Base-by-base conservation (phyloP, 53 echinoderm and acorn worm genomes). In the Glandiceps talaboti region DNA sequence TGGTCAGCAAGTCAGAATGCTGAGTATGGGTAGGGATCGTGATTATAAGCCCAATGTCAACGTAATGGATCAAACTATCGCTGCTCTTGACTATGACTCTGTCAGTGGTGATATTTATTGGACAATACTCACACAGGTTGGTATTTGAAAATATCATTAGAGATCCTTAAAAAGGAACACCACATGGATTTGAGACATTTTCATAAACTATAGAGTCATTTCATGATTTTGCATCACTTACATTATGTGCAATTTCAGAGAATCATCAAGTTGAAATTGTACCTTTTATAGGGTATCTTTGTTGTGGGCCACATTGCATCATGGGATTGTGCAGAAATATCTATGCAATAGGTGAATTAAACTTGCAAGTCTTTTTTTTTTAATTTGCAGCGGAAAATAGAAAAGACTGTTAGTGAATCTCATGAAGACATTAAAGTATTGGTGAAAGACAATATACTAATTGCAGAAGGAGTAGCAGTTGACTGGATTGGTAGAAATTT, bases 401-500 rank as follows among this genome's bases (percentile, higher is more conserved):
- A 45, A 20, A 45, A 20, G 64, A 20, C n/a, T n/a, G n/a, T n/a
- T n/a, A n/a, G 64, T 20, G 20, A 45, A 45, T 45, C 64, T 12
- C 20, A 6, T 20, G 64, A 45, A 20, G 64, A 45, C 6, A 45
- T 45, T 12, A 45, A 20, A 45, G 64, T 45, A 6, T 20, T 45
- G 64, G 6, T 45, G 64, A 45, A 45, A 20, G 20, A 20, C 6
- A n/a, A n/a, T n/a, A 20, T 88, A 74, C 77, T 31, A 26, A 85
- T 45, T 0, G 72, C 78, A 14, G 85, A 85, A 28, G 88, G 88
- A 25, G 74, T 88, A 30, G 85, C 85, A 0, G 85, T 85, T 14
- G 88, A 88, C 64, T 76, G 79, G 72, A 77, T 81, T 31, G 85
- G 85, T 20, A 74, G 77, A 28, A 88, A 88, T 32, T 74, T 88